Percentiles rank a stretch among this genome's conserved stretches.
Evolutionary conservation across 2,888 invertebrate species (phyloP).

Genomic region (Pammene fasciana): DNA sequence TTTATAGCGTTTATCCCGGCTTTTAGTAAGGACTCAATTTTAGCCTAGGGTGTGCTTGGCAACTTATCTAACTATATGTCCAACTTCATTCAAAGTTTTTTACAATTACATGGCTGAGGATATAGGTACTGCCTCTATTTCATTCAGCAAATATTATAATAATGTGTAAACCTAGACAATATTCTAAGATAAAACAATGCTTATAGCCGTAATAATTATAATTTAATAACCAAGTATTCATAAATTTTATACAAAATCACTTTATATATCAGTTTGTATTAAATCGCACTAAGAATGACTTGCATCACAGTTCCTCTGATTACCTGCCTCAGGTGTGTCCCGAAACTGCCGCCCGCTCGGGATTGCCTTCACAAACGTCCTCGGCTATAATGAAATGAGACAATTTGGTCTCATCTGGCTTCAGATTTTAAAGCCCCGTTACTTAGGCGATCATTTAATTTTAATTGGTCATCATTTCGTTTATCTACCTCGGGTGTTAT

Average conservation of each 20-base stretch:
- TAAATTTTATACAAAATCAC: not conserved
- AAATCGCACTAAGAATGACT: slow-evolving; percentile 22
- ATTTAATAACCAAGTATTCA: too few species aligned
- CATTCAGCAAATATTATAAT: too few species aligned
- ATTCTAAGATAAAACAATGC: too few species aligned
- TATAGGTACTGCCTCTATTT: too few species aligned
- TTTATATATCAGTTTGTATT: slow-evolving; percentile 5
- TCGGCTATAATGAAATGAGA: slow-evolving; percentile 48
- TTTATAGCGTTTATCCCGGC: too few species aligned
- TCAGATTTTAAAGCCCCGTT: slow-evolving; percentile 41
- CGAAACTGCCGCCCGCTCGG: slow-evolving; percentile 40
- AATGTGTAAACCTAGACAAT: too few species aligned
- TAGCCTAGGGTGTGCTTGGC: too few species aligned
- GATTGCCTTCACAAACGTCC: slow-evolving; percentile 46
- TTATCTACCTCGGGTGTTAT: not conserved
- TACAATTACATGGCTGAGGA: too few species aligned
- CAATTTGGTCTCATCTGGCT: slow-evolving; percentile 50
- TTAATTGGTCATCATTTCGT: slow-evolving; percentile 37
- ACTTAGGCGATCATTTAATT: slow-evolving; percentile 36
- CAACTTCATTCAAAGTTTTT: too few species aligned
- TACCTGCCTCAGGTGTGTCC: slow-evolving; percentile 45
- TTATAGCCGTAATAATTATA: too few species aligned
- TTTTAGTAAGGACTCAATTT: too few species aligned
- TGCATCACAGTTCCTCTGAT: slow-evolving; percentile 40
- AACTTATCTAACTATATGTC: too few species aligned